These are phyloP conservation scores for Ciconia boyciana DNA, from an alignment of 2,113 vertebrate species.

Conservation along the genomic window DNA sequence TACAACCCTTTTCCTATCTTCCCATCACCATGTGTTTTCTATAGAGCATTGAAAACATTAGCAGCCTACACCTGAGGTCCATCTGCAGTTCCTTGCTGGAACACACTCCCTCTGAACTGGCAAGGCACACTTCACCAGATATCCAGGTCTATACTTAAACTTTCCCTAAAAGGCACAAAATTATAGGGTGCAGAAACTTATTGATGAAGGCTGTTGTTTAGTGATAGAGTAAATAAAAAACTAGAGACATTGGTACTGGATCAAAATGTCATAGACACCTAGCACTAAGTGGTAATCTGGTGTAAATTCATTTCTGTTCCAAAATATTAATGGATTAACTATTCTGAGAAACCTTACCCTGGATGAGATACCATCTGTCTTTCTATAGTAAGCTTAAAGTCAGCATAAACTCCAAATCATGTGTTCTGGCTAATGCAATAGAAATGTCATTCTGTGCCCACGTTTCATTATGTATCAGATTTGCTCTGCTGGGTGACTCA, in stretches of 20 bases:
- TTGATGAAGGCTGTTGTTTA: neutral
- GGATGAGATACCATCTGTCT: constrained; percentile 33
- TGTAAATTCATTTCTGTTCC: constrained; percentile 8
- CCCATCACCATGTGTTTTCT: neutral
- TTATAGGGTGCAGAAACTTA: neutral
- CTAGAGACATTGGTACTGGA: neutral
- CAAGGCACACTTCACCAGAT: neutral
- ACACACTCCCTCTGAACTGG: neutral
- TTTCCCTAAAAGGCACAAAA: neutral
- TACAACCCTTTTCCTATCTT: neutral
- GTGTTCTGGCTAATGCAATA: constrained; percentile 21
- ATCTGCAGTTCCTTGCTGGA: neutral
- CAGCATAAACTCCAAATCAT: neutral
- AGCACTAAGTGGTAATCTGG: neutral
- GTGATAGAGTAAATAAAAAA: neutral
- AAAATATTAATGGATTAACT: constrained; percentile 19
- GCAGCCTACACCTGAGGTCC: neutral
- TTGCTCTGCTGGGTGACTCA: constrained; percentile 27
- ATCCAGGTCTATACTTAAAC: neutral
- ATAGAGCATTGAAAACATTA: neutral
- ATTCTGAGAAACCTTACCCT: constrained; percentile 3
- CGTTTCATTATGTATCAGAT: neutral
- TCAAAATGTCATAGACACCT: neutral
- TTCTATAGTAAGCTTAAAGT: constrained; percentile 16
- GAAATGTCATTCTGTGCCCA: constrained; percentile 33